phyloP scores from a whole-genome alignment of 2,797 vertebrate species.

The Phalanger gymnotis region DNA sequence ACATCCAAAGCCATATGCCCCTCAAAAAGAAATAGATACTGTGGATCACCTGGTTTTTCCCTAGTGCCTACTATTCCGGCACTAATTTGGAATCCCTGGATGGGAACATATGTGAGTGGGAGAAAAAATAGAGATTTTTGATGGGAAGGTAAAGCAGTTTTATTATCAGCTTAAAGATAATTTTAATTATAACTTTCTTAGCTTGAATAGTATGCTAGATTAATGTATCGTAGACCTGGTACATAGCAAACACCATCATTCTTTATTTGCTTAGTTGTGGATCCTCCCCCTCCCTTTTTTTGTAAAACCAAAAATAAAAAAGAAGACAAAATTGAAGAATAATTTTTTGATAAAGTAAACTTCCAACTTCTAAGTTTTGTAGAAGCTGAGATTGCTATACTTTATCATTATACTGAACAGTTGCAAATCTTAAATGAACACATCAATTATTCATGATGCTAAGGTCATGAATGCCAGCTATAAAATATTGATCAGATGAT shows the following conservation, averaged over 20 bases:
- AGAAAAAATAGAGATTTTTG: neutral
- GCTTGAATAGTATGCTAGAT: neutral
- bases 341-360: neutral
- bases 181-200: neutral
- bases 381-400: neutral
- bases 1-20: neutral
- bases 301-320: neutral
- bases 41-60: neutral
- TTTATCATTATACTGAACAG: conserved; percentile 35
- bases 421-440: conserved; percentile 69
- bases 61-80: neutral
- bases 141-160: neutral
- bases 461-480: conserved; percentile 68
- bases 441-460: conserved; percentile 75
- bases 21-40: neutral
- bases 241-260: neutral
- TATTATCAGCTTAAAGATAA: neutral
- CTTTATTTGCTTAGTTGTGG: conserved; percentile 17
- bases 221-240: neutral
- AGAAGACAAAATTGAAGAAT: neutral
- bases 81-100: neutral
- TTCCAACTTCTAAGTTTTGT: neutral
- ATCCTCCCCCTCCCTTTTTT: neutral
- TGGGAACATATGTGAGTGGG: neutral
- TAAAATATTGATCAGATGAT: conserved; percentile 75